Base-by-base conservation (phyloP, 1,140 invertebrate species). In the Atopsyche davidsoni region DNA sequence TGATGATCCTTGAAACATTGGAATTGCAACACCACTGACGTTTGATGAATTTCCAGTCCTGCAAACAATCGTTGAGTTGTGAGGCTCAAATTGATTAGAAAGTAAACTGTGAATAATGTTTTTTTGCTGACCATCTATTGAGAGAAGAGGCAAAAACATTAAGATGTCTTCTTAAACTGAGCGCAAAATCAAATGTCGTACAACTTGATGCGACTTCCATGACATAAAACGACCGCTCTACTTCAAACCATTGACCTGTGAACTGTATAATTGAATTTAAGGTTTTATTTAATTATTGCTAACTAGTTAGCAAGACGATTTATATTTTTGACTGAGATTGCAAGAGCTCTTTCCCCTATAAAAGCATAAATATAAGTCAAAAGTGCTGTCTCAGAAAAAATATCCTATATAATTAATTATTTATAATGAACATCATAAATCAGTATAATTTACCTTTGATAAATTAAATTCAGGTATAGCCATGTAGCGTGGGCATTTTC, bases 211-310 rank as follows among this genome's bases (percentile, higher is more conserved):
- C 64, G n/a, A 85, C 67, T 66, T 85, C 82, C 51, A 82, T 75
- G 28, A 85, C 60, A 58, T 84, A 83, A 64, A 85, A 85, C 0
- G 82, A 81, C 38, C 82, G 68, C 61, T 85, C 83, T 18, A 85
- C 76, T 68, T 85, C 83, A 61, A 76, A 83, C 83, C 83, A 85
- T 39, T 76, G 75, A 17, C 83, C 83, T 47, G 75, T 64, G 62
- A 85, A 80, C 83, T 85, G 59, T 35, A 67, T 67, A 58, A 40
- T n/a, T n/a, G n/a, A n/a, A n/a, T n/a, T n/a, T n/a, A n/a, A n/a
- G n/a, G n/a, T n/a, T n/a, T n/a, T n/a, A n/a, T n/a, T n/a, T n/a
- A n/a, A n/a, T n/a, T n/a, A n/a, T n/a, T n/a, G n/a, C n/a, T n/a
- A n/a, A n/a, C n/a, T n/a, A n/a, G n/a, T n/a, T n/a, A n/a, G n/a